phyloP scores from a whole-genome alignment of 1,140 invertebrate genomes.

The Achatina immaculata region DNA sequence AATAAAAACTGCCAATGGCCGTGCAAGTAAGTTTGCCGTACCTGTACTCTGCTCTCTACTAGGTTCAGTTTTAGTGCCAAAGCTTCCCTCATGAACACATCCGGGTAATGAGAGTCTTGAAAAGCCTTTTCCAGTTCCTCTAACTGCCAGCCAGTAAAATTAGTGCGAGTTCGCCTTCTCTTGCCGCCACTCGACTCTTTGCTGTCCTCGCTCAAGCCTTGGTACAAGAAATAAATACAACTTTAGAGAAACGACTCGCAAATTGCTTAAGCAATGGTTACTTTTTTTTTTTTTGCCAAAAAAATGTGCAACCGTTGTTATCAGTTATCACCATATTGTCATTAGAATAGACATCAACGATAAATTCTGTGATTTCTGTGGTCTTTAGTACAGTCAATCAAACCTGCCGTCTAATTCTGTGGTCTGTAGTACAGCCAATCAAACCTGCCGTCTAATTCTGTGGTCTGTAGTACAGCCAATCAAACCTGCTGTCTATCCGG shows the following conservation, averaged over 20 bases:
- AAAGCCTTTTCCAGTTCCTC: conserved; percentile 98
- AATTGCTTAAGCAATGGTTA: not conserved
- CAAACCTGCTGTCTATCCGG: too few species aligned
- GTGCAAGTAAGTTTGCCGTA: conserved; percentile 27
- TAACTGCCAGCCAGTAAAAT: conserved; percentile 99
- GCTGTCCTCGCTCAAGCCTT: not conserved
- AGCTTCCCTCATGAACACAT: conserved; percentile 95
- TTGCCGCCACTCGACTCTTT: conserved; percentile 67
- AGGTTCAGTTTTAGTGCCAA: conserved; percentile 94
- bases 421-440: too few species aligned
- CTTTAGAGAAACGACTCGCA: not conserved
- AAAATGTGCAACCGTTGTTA: not conserved
- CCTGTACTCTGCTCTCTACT: conserved; percentile 96
- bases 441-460: too few species aligned
- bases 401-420: too few species aligned
- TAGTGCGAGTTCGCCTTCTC: conserved; percentile 91
- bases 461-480: too few species aligned
- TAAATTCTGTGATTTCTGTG: too few species aligned
- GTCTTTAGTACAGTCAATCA: too few species aligned
- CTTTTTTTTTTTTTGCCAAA: not conserved
- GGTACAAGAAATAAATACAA: not conserved
- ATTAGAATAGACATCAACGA: too few species aligned
- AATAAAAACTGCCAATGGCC: too few species aligned
- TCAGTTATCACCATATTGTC: not conserved
- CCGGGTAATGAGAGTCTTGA: conserved; percentile 95